These are phyloP conservation scores for Podiceps cristatus DNA, from an alignment of 2,113 vertebrate species.

Conservation along the genomic window DNA sequence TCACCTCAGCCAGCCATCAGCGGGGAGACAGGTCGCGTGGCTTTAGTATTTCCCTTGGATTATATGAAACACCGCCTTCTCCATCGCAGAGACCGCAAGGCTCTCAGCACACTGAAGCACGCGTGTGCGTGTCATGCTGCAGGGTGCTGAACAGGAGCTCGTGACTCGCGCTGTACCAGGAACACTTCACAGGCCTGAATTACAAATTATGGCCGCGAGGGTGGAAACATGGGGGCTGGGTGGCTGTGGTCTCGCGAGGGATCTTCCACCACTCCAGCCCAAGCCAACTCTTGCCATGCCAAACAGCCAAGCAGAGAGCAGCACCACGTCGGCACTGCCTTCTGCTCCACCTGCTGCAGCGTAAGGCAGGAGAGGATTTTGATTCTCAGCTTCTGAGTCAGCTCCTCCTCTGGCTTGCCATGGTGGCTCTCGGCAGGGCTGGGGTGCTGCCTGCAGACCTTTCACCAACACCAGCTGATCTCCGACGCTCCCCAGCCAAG, in stretches of 20 bases:
- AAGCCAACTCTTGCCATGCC: not conserved
- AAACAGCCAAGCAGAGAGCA: not conserved
- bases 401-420: not conserved
- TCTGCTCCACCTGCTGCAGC: not conserved
- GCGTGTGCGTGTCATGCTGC: fast-evolving
- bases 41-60: not conserved
- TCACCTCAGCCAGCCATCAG: not conserved
- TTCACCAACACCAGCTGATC: not conserved
- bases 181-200: not conserved
- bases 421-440: not conserved
- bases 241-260: fast-evolving
- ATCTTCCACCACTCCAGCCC: not conserved
- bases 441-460: not conserved
- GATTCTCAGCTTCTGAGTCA: not conserved
- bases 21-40: fast-evolving
- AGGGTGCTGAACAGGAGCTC: not conserved
- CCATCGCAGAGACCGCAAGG: fast-evolving
- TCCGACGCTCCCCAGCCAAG: not conserved
- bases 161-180: not conserved
- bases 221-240: not conserved
- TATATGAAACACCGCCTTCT: fast-evolving
- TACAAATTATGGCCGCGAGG: not conserved
- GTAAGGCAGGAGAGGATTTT: not conserved
- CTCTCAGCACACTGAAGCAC: fast-evolving
- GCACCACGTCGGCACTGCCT: not conserved